Conservation (phyloP, 2,888 invertebrate genomes). For the Trilocha varians region DNA sequence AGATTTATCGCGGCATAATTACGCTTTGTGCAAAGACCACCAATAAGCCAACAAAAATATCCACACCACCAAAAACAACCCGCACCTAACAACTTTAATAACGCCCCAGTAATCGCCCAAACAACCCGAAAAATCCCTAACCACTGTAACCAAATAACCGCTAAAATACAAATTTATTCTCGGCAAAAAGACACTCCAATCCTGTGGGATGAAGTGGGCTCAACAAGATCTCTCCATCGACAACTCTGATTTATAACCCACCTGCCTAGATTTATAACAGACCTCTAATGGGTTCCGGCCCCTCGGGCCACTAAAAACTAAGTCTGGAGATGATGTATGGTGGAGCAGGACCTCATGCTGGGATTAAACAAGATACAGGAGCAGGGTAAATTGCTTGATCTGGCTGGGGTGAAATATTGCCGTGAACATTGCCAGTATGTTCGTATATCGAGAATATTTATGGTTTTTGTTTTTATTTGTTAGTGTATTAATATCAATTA, state of each 20-base stretch:
- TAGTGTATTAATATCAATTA: no score
- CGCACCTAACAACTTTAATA: no score
- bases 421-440: background rate
- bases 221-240: background rate
- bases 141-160: no score
- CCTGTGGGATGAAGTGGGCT: background rate
- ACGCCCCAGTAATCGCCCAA: no score
- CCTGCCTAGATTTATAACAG: background rate
- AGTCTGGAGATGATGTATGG: background rate
- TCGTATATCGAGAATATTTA: no score
- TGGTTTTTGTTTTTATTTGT: no score
- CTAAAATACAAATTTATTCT: background rate
- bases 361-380: background rate
- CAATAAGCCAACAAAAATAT: no score
- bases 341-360: background rate
- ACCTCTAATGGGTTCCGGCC: background rate
- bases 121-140: no score
- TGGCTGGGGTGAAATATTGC: background rate
- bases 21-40: no score
- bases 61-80: no score
- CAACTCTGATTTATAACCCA: background rate
- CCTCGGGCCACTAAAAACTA: background rate
- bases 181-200: background rate
- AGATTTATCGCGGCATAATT: no score
- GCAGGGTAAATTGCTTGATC: background rate